These are phyloP conservation scores for Pimephales promelas DNA, from an alignment of 2,113 vertebrate species.

Conservation along the genomic window DNA sequence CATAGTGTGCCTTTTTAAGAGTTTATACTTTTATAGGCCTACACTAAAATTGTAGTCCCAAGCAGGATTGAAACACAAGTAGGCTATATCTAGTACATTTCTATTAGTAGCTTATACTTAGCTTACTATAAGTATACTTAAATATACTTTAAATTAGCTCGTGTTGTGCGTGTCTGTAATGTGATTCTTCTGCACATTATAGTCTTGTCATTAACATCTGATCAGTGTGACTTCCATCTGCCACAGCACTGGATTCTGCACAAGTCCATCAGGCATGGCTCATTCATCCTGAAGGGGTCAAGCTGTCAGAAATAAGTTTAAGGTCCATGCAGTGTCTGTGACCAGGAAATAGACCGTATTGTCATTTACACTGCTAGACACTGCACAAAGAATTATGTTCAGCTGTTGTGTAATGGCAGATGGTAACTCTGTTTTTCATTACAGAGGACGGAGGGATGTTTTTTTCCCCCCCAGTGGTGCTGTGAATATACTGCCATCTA, in stretches of 20 bases:
- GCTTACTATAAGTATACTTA: too few species aligned
- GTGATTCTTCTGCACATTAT: neutral
- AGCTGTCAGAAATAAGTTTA: slow-evolving; percentile 31
- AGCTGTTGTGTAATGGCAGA: neutral
- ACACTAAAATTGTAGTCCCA: too few species aligned
- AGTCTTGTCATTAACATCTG: neutral
- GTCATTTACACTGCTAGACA: neutral
- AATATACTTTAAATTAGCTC: too few species aligned
- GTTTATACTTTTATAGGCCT: too few species aligned
- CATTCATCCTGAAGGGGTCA: slow-evolving; percentile 29
- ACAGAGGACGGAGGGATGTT: neutral
- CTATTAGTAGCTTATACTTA: too few species aligned
- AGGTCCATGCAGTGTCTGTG: neutral
- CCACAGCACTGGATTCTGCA: neutral
- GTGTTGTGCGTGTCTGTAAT: neutral
- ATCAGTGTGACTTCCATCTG: neutral
- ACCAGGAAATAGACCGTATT: slow-evolving; percentile 13
- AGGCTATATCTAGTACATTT: too few species aligned
- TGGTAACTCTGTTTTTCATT: neutral
- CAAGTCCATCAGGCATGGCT: neutral
- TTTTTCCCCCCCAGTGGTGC: neutral
- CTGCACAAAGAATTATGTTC: neutral
- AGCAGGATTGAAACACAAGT: too few species aligned
- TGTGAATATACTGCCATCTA: slow-evolving; percentile 27
- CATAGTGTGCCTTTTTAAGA: too few species aligned